Base-by-base conservation (phyloP, 2,888 invertebrate genomes). In the Dexiosoma caninum region DNA sequence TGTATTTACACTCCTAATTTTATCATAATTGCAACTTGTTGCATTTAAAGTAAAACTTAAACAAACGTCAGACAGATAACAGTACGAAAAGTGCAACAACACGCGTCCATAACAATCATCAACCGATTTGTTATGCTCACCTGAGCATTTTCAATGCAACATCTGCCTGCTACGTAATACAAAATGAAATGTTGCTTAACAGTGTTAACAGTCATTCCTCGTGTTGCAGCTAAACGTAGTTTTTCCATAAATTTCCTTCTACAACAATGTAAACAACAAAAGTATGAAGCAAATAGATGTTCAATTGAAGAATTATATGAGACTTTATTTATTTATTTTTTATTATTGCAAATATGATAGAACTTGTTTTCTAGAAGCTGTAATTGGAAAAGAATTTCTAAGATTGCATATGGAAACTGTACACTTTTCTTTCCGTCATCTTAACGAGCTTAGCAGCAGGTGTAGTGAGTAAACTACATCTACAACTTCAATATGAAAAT, bases 151-250 rank as follows among this genome's bases (percentile, higher is more conserved):
- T 30, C 9, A 8, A 30, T 40, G n/a, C 55, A 59, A 59, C 19
- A 23, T 40, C 35, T 57, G 32, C 21, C 42, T 32, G 32, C n/a
- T 42, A 55, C 21, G 37, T n/a, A 55, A 30, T 21, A 19, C 35
- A 55, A 32, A 70, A 35, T 12, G 51, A 72, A 62, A 74, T 35
- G 23, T 66, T 59, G 40, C 51, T 60, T 44, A n/a, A 44, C 59
- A 71, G 71, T 78, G 78, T 71, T 59, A 78, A 66, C 71, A 77
- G 74, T 64, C 55, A 64, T 57, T 46, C 14, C 21, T 64, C 40
- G 2, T 42, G 44, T 19, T 69, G 40, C 57, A 55, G 6, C 35
- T 53, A 42, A 53, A 55, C 12, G 32, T 12, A n/a, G 37, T 16
- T 66, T 59, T 42, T 42, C 30, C n/a, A n/a, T 30, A 32, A 66